These are phyloP conservation scores for Nanorana parkeri DNA, from an alignment of 2,113 vertebrate species.

Conservation along the genomic window DNA sequence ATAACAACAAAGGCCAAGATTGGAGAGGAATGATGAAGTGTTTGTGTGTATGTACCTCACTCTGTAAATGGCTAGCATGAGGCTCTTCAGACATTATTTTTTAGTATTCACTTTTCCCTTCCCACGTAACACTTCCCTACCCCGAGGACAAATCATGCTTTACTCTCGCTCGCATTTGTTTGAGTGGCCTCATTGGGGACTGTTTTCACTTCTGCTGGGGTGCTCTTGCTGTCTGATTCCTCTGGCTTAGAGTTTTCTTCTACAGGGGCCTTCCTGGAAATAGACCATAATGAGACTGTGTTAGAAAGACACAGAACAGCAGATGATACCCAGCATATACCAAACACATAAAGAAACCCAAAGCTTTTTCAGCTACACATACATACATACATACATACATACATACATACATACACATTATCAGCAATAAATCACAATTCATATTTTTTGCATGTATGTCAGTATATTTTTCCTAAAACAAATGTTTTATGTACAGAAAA, in stretches of 20 bases:
- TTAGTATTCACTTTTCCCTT: constrained; percentile 60
- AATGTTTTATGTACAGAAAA: too few species aligned
- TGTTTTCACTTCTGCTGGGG: constrained; percentile 81
- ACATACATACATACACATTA: too few species aligned
- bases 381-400: too few species aligned
- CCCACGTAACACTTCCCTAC: constrained; percentile 38
- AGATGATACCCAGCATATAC: not conserved
- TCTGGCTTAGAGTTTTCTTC: constrained; percentile 81
- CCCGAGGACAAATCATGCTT: constrained; percentile 81
- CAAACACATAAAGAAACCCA: too few species aligned
- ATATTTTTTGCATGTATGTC: too few species aligned
- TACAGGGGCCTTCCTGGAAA: constrained; percentile 81
- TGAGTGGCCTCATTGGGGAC: constrained; percentile 90
- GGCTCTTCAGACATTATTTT: constrained; percentile 71
- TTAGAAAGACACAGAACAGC: not conserved
- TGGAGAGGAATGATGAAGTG: constrained; percentile 85
- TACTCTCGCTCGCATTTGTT: constrained; percentile 85
- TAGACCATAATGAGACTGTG: not conserved
- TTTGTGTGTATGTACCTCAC: constrained; percentile 62
- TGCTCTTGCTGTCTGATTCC: constrained; percentile 80
- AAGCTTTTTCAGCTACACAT: too few species aligned
- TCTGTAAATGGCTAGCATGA: constrained; percentile 73
- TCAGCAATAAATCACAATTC: too few species aligned
- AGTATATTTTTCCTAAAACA: too few species aligned
- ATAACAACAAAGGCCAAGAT: constrained; percentile 86